These are phyloP conservation scores for Mystacornis crossleyi DNA, from an alignment of 2,113 vertebrate genomes.

Conservation along the genomic window DNA sequence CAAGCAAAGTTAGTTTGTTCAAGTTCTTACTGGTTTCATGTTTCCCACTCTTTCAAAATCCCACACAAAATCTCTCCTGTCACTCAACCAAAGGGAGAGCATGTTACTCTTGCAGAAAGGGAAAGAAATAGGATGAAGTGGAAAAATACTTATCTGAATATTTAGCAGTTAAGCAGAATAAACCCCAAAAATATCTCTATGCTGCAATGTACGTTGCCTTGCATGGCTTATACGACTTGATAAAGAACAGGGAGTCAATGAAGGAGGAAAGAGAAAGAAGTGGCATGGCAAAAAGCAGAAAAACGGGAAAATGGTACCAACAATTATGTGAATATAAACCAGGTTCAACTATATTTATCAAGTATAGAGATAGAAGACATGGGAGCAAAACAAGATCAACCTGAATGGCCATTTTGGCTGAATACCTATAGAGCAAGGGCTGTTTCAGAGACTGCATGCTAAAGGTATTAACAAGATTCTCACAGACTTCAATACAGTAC, in stretches of 20 bases:
- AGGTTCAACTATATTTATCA: not conserved
- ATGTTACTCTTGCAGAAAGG: not conserved
- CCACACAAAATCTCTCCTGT: not conserved
- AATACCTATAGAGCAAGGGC: not conserved
- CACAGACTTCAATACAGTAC: not conserved
- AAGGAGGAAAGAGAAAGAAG: not conserved
- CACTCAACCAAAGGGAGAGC: not conserved
- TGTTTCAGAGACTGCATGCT: not conserved
- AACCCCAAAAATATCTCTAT: not conserved
- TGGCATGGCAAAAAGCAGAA: not conserved
- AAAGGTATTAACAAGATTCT: rapidly evolving
- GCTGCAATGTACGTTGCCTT: not conserved
- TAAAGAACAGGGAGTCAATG: not conserved
- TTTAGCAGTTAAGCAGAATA: not conserved
- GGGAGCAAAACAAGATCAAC: not conserved
- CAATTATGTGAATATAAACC: not conserved
- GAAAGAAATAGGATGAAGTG: not conserved
- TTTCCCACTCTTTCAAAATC: not conserved
- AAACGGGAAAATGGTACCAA: not conserved
- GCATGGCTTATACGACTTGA: not conserved
- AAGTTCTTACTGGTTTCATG: not conserved
- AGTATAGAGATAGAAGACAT: not conserved
- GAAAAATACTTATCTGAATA: not conserved
- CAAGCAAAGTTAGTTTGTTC: not conserved
- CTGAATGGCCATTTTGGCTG: not conserved